These are phyloP conservation scores for Drosophila fuyamai DNA, from an alignment of 1,140 invertebrate genomes.

Conservation along the genomic window DNA sequence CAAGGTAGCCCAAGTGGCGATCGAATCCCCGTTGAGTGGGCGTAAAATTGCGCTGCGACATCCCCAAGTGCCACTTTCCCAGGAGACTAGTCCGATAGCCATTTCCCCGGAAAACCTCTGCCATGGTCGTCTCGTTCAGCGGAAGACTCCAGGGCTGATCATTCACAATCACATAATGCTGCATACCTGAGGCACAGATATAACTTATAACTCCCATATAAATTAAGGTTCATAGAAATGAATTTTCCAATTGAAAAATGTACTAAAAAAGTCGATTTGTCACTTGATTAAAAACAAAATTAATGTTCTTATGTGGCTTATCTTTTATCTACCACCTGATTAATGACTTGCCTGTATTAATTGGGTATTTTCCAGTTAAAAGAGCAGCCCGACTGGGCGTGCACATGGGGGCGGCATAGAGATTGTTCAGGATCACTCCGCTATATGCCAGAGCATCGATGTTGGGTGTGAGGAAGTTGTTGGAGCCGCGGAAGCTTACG, in stretches of 20 bases:
- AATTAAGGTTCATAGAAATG: too few relatives aligned
- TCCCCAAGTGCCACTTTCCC: conserved; percentile 96
- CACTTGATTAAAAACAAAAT: too few relatives aligned
- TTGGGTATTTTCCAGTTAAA: conserved; percentile 94
- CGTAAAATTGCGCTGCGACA: conserved; percentile 89
- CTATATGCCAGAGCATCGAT: conserved; percentile 92
- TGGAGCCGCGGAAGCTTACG: conserved; percentile 94
- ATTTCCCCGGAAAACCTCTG: conserved; percentile 89
- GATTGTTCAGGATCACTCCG: conserved; percentile 91
- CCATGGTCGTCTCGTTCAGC: conserved; percentile 89
- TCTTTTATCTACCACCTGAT: too few relatives aligned
- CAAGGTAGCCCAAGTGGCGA: conserved; percentile 92
- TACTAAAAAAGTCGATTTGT: too few relatives aligned
- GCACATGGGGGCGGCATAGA: conserved; percentile 91
- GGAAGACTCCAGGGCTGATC: conserved; percentile 91
- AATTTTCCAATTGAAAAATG: too few relatives aligned
- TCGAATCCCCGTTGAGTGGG: conserved; percentile 93
- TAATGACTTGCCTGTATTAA: conserved; percentile 88
- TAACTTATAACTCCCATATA: too few relatives aligned
- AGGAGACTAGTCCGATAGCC: conserved; percentile 93
- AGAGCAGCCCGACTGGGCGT: conserved; percentile 91
- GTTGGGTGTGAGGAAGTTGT: conserved; percentile 93
- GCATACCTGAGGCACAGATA: conserved; percentile 87
- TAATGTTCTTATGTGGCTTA: too few relatives aligned
- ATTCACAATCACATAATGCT: conserved; percentile 91